phyloP scores from a whole-genome alignment of 2,797 vertebrate genomes.

The Sitta carolinensis region DNA sequence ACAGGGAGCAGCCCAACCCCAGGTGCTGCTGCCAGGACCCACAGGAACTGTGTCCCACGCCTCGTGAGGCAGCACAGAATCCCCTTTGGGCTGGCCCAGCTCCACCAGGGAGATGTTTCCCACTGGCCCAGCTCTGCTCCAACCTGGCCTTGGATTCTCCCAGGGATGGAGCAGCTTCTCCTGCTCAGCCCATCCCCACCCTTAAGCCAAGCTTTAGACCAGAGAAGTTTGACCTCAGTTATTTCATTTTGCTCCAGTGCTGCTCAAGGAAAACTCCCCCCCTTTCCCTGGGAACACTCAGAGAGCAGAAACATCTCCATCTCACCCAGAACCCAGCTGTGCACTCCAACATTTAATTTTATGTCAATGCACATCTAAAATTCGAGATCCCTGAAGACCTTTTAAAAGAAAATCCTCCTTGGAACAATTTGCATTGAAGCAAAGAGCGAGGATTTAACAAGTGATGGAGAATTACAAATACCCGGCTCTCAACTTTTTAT shows the following conservation, averaged over 20 bases:
- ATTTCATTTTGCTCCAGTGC: neutral
- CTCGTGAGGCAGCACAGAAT: accelerated
- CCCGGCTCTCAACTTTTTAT: constrained; percentile 49
- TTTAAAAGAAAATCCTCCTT: constrained; percentile 66
- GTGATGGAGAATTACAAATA: constrained; percentile 55
- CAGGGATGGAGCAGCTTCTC: neutral
- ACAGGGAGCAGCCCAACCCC: accelerated
- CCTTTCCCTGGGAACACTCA: neutral
- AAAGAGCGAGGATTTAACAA: constrained; percentile 56
- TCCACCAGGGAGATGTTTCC: neutral
- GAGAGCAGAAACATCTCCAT: constrained; percentile 1
- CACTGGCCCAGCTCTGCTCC: accelerated
- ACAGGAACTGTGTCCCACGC: no score
- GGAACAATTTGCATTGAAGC: constrained; percentile 65
- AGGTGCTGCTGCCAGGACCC: neutral
- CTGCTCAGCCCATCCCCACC: neutral
- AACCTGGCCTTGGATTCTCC: neutral
- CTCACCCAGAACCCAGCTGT: constrained; percentile 44
- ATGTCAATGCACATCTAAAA: constrained; percentile 64
- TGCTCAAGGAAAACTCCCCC: neutral
- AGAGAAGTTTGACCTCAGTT: neutral
- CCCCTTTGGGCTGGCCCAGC: neutral
- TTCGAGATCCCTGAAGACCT: constrained; percentile 64
- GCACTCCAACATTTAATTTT: constrained; percentile 45
- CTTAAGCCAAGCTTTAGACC: neutral